Evolutionary conservation across 2,888 invertebrate genomes (phyloP).

Genomic region (Dichetophora obliterata): DNA sequence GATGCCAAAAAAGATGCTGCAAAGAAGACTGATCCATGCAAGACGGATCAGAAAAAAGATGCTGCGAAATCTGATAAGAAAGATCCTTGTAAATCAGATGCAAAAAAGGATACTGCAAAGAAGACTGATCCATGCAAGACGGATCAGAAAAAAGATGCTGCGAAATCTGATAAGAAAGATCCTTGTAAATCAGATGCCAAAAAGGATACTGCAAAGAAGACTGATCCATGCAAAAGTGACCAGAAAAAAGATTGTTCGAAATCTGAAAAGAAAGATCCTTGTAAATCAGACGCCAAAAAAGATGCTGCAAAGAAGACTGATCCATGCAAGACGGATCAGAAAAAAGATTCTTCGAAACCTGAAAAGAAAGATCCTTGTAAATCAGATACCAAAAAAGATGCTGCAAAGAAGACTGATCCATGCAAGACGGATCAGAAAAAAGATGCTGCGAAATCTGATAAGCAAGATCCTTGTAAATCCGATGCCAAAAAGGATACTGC

Average conservation of each 20-base stretch:
- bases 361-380: conserved; percentile 34
- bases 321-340: background rate
- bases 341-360: background rate
- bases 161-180: conserved; percentile 39
- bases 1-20: background rate
- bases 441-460: conserved; percentile 27
- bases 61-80: conserved; percentile 9
- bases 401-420: conserved; percentile 15
- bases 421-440: conserved; percentile 21
- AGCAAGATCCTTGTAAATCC: background rate
- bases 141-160: conserved; percentile 21
- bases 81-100: conserved; percentile 21
- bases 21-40: conserved; percentile 29
- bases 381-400: background rate
- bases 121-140: background rate
- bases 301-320: background rate
- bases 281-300: conserved; percentile 20
- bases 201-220: conserved; percentile 37
- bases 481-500: conserved; percentile 30
- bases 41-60: background rate
- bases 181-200: conserved; percentile 36
- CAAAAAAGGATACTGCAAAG: conserved; percentile 36
- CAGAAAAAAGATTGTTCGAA: conserved; percentile 24
- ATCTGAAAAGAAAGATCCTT: conserved; percentile 34
- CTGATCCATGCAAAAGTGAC: conserved; percentile 27